Evolutionary conservation across 1,140 invertebrate genomes (phyloP).

Genomic region (Hyles euphorbiae): DNA sequence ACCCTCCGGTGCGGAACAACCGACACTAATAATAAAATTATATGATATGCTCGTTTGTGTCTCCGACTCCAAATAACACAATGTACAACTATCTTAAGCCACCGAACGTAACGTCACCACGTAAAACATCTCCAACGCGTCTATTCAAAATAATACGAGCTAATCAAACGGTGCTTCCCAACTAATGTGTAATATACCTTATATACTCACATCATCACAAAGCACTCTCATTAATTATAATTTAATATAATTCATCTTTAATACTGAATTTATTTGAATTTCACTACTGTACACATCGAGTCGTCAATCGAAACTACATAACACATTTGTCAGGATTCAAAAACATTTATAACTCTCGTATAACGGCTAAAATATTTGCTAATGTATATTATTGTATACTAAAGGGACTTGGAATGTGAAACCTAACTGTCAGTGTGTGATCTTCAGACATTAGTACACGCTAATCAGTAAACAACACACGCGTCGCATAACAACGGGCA

Average conservation of each 20-base stretch:
- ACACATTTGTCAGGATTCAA: too few relatives aligned
- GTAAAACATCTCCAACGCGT: too few relatives aligned
- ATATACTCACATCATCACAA: conserved; percentile 1
- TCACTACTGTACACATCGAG: too few relatives aligned
- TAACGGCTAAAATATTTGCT: too few relatives aligned
- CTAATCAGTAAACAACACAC: too few relatives aligned
- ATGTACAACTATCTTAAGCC: conserved; percentile 54
- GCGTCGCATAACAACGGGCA: too few relatives aligned
- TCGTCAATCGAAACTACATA: too few relatives aligned
- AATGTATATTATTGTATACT: too few relatives aligned
- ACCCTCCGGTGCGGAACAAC: conserved; percentile 48
- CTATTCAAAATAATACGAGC: neutral
- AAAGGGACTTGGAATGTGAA: too few relatives aligned
- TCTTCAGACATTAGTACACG: too few relatives aligned
- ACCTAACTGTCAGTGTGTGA: too few relatives aligned
- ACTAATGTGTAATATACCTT: conserved; percentile 2
- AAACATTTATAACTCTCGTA: too few relatives aligned
- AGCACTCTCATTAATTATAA: conserved; percentile 2
- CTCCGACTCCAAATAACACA: conserved; percentile 29
- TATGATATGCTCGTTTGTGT: conserved; percentile 49
- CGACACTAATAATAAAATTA: conserved; percentile 39
- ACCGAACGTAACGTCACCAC: conserved; percentile 49
- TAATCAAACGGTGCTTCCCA: conserved; percentile 4
- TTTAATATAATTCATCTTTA: conserved; percentile 8
- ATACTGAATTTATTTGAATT: conserved; percentile 7